These are phyloP conservation scores for Rhegmatorhina hoffmannsi DNA, from an alignment of 2,113 vertebrate genomes.

Conservation along the genomic window DNA sequence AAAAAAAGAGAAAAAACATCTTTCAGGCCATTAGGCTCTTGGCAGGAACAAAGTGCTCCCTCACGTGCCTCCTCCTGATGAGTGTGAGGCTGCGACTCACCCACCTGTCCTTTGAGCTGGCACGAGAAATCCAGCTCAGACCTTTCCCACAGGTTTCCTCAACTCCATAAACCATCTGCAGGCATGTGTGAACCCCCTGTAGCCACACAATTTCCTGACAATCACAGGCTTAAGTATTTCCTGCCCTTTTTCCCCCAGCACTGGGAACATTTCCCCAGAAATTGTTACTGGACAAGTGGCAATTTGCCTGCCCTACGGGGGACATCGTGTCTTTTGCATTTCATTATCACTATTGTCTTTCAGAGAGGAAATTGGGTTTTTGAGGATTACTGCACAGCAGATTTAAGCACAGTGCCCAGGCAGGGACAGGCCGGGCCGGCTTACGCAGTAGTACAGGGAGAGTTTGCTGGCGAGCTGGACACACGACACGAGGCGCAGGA, in stretches of 20 bases:
- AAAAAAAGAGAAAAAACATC: background rate
- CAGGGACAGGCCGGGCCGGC: background rate
- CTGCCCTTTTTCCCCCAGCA: fast-evolving
- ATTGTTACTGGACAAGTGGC: background rate
- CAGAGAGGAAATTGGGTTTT: background rate
- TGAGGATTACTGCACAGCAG: background rate
- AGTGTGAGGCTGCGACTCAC: background rate
- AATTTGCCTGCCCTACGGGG: background rate
- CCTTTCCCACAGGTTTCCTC: background rate
- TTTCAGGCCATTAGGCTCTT: background rate
- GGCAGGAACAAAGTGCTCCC: background rate
- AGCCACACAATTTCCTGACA: fast-evolving
- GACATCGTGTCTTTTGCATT: background rate
- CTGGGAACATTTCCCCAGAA: background rate
- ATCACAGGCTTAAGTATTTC: background rate
- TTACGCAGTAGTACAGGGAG: conserved; percentile 83
- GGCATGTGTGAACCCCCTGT: background rate
- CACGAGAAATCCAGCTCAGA: background rate
- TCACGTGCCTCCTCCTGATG: background rate
- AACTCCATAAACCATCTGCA: background rate
- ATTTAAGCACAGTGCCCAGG: background rate
- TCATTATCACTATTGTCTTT: background rate
- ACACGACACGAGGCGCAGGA: conserved; percentile 84
- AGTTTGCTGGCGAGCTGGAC: conserved; percentile 93
- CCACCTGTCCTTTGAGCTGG: background rate